A percentile compares a stretch with the other conserved stretches of the same genome.
These are phyloP conservation scores for Eupleurogrammus muticus DNA, from an alignment of 2,797 vertebrate species.

Conservation along the genomic window DNA sequence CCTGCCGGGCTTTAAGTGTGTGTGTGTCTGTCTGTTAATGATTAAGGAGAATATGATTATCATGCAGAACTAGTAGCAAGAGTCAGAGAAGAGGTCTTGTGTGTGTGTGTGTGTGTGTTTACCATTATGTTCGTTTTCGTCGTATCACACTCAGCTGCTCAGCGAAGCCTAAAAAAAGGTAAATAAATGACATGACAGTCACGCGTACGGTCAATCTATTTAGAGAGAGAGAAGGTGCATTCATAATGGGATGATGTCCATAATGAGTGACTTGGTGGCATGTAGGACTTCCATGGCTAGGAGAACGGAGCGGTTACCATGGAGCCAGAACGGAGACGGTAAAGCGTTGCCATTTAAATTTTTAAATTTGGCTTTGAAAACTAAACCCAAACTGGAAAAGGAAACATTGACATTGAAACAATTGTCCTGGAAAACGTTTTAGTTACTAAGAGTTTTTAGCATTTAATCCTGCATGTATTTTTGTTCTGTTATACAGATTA, in stretches of 20 bases:
- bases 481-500: background rate
- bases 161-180: constrained; percentile 30
- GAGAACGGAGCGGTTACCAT: constrained; percentile 16
- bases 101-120: constrained; percentile 6
- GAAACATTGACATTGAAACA: too few species aligned
- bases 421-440: too few species aligned
- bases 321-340: background rate
- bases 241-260: constrained; percentile 18
- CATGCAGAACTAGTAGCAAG: constrained; percentile 34
- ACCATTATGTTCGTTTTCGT: background rate
- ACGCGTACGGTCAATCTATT: constrained; percentile 2
- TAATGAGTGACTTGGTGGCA: constrained; percentile 29
- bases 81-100: constrained; percentile 14
- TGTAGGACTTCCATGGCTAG: constrained; percentile 30
- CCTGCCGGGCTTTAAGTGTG: constrained; percentile 27
- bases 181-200: constrained; percentile 7
- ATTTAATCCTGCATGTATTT: background rate
- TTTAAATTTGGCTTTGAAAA: too few species aligned
- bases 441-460: too few species aligned
- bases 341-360: too few species aligned
- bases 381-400: too few species aligned
- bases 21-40: constrained; percentile 28
- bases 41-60: constrained; percentile 42
- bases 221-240: constrained; percentile 1
- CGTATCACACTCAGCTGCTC: background rate